These are phyloP conservation scores for Hemibagrus wyckioides DNA, from an alignment of 2,113 vertebrate species.

Conservation along the genomic window DNA sequence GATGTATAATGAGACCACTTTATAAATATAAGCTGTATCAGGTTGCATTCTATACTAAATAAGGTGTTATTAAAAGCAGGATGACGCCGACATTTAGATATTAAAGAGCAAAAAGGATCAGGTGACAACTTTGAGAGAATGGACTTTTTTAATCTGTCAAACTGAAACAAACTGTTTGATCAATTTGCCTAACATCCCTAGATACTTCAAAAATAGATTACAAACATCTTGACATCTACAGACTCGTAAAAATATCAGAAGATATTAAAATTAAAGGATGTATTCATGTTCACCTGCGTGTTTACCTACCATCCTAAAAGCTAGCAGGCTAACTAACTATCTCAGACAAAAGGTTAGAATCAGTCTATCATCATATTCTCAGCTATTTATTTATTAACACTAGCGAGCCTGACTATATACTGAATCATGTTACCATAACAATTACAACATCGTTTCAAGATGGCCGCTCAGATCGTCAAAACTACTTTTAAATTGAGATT, in stretches of 20 bases:
- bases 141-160: neutral
- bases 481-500: neutral
- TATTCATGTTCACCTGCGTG: neutral
- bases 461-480: neutral
- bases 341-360: neutral
- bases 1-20: neutral
- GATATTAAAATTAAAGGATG: neutral
- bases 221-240: neutral
- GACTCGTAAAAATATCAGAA: neutral
- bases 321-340: neutral
- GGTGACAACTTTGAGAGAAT: neutral
- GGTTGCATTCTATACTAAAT: neutral
- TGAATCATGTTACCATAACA: neutral
- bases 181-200: neutral
- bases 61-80: neutral
- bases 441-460: neutral
- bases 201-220: neutral
- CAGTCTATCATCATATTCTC: neutral
- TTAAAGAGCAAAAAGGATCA: neutral
- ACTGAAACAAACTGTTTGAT: neutral
- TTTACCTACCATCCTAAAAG: neutral
- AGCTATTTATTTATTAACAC: neutral
- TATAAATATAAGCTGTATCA: neutral
- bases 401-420: neutral
- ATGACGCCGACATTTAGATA: neutral